Evolutionary conservation across 2,888 invertebrate species (phyloP), one percentile per base, ranked within the genome.

Genomic region (Amitus sp.): DNA sequence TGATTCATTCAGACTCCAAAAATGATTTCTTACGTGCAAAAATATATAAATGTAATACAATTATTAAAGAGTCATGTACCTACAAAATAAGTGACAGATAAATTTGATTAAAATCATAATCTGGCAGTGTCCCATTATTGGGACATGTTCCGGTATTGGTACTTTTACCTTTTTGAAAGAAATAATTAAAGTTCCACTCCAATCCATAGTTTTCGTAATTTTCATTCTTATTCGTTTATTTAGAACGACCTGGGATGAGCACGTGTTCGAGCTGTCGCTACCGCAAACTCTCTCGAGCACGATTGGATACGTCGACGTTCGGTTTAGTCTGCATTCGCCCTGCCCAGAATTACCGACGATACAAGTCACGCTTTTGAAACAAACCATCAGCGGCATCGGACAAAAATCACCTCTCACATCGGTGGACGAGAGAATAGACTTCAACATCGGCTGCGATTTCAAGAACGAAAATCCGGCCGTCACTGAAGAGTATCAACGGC

Each of bases 231-330:
- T 43, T 46, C 15, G 63, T 46, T 30, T 18, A 17, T 17, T 47
- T 50, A 76, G 77, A 47, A 88, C 92, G 17, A 94, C 95, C 0
- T 95, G 94, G 93, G 94, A 95, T 75, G 96, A 96, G 77, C 96
- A 96, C 73, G 88, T 96, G 19, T 90, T 96, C 73, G 96, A 96
- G 80, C 84, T 96, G 5, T 93, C 94, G 0, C 80, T 96, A 50
- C 93, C 95, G 0, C 89, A 90, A 66, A 89, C 90, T 46, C 88
- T 89, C 1, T 70, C 76, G 5, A 78, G 78, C 50, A 88, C 88
- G 28, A 84, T 96, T 52, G 95, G 95, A n/a, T 96, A 96, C 74
- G 90, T 96, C 18, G 95, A 96, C 79, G 89, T 96, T 42, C 90
- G 92, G 66, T 96, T 95, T 76, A 90, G 90, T 0, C 84, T 96